Evolutionary conservation across 2,113 vertebrate species (phyloP).

Genomic region (Entelurus aequoreus): DNA sequence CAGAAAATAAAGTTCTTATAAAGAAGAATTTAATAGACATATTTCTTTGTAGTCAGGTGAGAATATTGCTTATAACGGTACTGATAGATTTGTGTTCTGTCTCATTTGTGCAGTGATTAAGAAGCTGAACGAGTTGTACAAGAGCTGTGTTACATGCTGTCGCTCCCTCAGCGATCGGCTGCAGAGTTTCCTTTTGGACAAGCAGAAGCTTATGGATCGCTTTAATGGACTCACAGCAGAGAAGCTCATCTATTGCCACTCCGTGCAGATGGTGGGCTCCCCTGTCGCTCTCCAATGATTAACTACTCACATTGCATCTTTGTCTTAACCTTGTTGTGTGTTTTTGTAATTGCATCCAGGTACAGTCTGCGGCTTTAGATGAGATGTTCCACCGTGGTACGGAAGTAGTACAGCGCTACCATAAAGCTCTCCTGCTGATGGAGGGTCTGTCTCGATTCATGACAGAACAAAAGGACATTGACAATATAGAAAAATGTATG

Average conservation of each 20-base stretch:
- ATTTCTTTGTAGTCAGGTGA: background rate
- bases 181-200: slow-evolving; percentile 88
- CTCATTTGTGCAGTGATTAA: slow-evolving; percentile 75
- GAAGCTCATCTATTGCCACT: slow-evolving; percentile 88
- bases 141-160: slow-evolving; percentile 85
- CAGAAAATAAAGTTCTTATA: too few species aligned
- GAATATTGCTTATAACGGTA: background rate
- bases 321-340: slow-evolving; percentile 6
- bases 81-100: background rate
- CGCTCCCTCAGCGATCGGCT: slow-evolving; percentile 84
- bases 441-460: slow-evolving; percentile 85
- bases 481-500: slow-evolving; percentile 83
- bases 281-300: background rate
- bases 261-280: slow-evolving; percentile 83
- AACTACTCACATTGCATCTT: background rate
- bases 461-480: slow-evolving; percentile 77
- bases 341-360: slow-evolving; percentile 58
- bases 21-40: background rate
- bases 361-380: slow-evolving; percentile 87
- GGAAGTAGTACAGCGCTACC: slow-evolving; percentile 83
- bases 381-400: slow-evolving; percentile 89
- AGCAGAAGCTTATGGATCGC: slow-evolving; percentile 91
- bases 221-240: slow-evolving; percentile 88
- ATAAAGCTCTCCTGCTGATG: slow-evolving; percentile 88
- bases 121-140: slow-evolving; percentile 89